Conservation (phyloP, 2,797 vertebrate genomes). For the Bovichtus diacanthus region DNA sequence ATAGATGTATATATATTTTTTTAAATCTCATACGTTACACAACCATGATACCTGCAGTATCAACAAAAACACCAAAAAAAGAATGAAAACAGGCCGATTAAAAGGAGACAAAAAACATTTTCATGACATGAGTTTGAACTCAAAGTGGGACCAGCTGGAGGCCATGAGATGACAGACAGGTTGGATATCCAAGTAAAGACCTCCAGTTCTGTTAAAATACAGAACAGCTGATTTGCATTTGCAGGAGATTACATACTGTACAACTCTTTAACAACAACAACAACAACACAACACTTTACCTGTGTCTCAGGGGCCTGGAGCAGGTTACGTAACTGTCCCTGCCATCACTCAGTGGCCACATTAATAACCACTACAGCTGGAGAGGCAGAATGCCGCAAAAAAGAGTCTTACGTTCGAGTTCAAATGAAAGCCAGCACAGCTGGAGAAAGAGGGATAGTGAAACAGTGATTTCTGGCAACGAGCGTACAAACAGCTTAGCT, state of each 20-base stretch:
- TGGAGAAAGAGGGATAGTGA: constrained; percentile 17
- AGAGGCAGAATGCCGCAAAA: constrained; percentile 53
- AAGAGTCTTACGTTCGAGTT: constrained; percentile 68
- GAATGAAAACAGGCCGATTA: constrained; percentile 35
- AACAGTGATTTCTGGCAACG: constrained; percentile 48
- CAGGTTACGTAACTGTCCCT: constrained; percentile 52
- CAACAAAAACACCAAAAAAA: constrained; percentile 40
- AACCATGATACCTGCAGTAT: constrained; percentile 48
- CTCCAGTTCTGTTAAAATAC: background rate
- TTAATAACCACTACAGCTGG: constrained; percentile 65
- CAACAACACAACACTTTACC: too few species aligned
- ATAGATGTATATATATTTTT: background rate
- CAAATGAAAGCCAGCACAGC: constrained; percentile 64
- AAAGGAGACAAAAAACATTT: constrained; percentile 10
- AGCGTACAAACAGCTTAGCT: constrained; percentile 55
- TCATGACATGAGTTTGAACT: constrained; percentile 7
- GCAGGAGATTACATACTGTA: background rate
- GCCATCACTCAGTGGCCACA: constrained; percentile 57
- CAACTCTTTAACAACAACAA: background rate
- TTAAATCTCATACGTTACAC: constrained; percentile 44
- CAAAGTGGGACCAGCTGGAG: constrained; percentile 12
- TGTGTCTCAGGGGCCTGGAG: constrained; percentile 46
- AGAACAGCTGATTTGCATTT: constrained; percentile 25
- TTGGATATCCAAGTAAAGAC: background rate
- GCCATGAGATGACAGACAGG: constrained; percentile 10